These are phyloP conservation scores for Deroplatys truncata DNA, from an alignment of 2,888 invertebrate species.

Conservation along the genomic window DNA sequence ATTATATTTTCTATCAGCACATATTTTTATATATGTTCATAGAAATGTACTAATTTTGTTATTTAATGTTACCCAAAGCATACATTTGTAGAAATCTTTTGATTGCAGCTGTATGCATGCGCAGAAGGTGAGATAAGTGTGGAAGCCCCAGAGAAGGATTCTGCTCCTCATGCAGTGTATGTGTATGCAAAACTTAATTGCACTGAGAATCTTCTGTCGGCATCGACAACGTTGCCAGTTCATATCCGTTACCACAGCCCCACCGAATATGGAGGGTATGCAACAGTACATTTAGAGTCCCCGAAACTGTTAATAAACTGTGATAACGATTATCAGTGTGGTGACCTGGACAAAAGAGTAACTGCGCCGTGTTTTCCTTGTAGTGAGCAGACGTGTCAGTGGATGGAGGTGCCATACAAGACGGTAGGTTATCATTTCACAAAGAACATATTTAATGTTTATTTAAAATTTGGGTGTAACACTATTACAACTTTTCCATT, in stretches of 20 bases:
- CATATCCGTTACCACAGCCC: conserved; percentile 50
- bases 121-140: conserved; percentile 44
- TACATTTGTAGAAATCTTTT: neutral
- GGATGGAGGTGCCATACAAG: conserved; percentile 47
- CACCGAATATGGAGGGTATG: conserved; percentile 45
- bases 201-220: conserved; percentile 36
- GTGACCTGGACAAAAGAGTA: conserved; percentile 37
- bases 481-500: no score
- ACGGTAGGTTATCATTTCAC: conserved; percentile 40
- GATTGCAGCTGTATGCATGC: conserved; percentile 26
- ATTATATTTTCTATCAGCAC: no score
- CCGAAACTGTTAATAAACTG: conserved; percentile 33
- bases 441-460: no score
- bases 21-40: neutral
- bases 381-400: conserved; percentile 39
- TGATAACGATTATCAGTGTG: conserved; percentile 37
- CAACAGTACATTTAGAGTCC: conserved; percentile 32
- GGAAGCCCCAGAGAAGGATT: conserved; percentile 44
- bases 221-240: conserved; percentile 44
- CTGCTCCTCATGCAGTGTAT: conserved; percentile 40
- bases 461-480: no score
- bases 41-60: neutral
- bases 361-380: conserved; percentile 42
- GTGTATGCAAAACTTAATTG: conserved; percentile 40
- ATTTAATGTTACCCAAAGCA: no score